Base-by-base conservation (phyloP, 2,113 vertebrate species). In the Phyllopteryx taeniolatus region DNA sequence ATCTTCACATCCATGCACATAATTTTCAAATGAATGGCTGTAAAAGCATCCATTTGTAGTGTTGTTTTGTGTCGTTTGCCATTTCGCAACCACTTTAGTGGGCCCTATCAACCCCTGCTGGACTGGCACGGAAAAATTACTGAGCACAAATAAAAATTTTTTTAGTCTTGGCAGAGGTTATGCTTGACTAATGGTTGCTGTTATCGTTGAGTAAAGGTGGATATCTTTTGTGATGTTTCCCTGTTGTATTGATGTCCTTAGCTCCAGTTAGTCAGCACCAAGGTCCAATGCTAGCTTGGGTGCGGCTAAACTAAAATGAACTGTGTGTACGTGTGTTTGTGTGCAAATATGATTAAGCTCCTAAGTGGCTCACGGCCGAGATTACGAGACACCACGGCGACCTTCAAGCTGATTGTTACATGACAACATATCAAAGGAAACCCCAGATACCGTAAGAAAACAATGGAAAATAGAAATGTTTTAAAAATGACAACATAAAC, bases 261-360 rank as follows among this genome's bases (percentile, higher is more conserved):
- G 90, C 78, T 89, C 90, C 88, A 98, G 33, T 82, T 96, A 84
- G 74, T 97, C 94, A 78, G 93, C 92, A 78, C 95, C 95, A 20
- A 98, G 93, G 6, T 88, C 86, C 76, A 95, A 96, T 11, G 95
- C 94, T 8, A 94, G 82, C 85, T 96, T 94, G 54, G 11, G 10
- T 14, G 12, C 11, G 2, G 54, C 19, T 54, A n/a, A 11, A 7
- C 27, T 14, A 19, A 51, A 17, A 59, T 59, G 57, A 59, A 6
- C 27, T 5, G 1, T 15, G 49, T 51, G 49, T 19, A 19, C 6
- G 6, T 51, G 0, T 17, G 14, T 1, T 43, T 19, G 54, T 47
- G 73, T 70, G 46, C 62, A 68, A 85, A 83, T 69, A 57, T 2
- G 79, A 86, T 89, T 81, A 51, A 86, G 63, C 75, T 60, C 64